Evolutionary conservation across 1,140 invertebrate genomes (phyloP), one percentile per base, ranked within the genome.

Genomic region (Chlorops oryzae): DNA sequence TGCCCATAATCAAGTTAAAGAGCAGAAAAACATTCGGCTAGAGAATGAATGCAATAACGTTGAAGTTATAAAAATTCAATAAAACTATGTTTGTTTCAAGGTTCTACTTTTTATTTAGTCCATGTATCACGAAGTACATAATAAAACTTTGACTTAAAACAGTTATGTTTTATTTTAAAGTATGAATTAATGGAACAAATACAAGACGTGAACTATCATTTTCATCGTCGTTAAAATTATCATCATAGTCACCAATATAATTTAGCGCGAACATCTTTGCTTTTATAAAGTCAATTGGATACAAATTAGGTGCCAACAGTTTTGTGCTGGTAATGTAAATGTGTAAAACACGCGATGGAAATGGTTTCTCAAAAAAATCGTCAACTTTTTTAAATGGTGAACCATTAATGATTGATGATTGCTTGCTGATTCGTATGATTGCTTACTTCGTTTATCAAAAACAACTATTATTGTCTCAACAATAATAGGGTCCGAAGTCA

Each of bases 291-390:
- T 46, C 22, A 17, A 28, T 7, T 28, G 2, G 4, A 46, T 7
- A 46, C 12, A 32, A 9, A 2, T 28, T 28, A 20, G 9, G 3
- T 3, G 10, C 13, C 15, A 18, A 3, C 4, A 20, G n/a, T 17
- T 6, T 13, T n/a, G 3, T 2, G 24, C 35, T 34, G n/a, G 43
- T 34, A 32, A 6, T 17, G 20, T 6, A 46, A 9, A 46, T 34
- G n/a, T 28, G 32, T 20, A 46, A 28, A 18, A 6, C 3, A 10
- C 13, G 20, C 17, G 43, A 46, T 34, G 2, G 15, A 28, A 46
- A 32, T 46, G 43, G 43, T 7, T 28, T 13, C 15, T 32, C 43
- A 34, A 46, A 46, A 34, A 46, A 46, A 46, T 46, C 22, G 7
- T 34, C 15, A 20, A 34, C 13, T 3, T 17, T 3, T 18, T 27